phyloP scores from a whole-genome alignment of 1,140 invertebrate genomes.

The Ceratina australensis region DNA sequence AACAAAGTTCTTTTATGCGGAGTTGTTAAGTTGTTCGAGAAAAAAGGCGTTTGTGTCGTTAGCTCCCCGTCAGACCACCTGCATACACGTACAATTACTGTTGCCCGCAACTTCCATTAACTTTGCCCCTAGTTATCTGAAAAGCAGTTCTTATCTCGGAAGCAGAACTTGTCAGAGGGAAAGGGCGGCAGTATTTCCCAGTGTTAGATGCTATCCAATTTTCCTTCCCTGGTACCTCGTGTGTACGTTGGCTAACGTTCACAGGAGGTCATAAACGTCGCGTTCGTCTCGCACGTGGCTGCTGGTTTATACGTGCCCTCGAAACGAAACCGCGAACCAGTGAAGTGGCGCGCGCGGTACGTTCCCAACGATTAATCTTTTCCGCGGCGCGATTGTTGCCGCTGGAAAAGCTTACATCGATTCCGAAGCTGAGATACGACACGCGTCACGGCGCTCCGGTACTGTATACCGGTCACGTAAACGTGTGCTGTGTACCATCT shows the following conservation, averaged over 20 bases:
- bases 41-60: no score
- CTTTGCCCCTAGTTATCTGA: no score
- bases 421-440: constrained; percentile 10
- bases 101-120: no score
- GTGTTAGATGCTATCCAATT: no score
- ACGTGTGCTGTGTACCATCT: constrained; percentile 10
- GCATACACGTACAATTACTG: no score
- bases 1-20: no score
- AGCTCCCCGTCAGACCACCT: no score
- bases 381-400: background rate
- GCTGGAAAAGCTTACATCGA: constrained; percentile 5
- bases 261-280: constrained; percentile 33
- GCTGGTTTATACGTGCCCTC: constrained; percentile 23
- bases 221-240: no score
- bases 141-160: no score
- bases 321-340: background rate
- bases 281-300: constrained; percentile 12
- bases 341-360: background rate
- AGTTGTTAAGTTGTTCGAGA: no score
- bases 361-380: constrained; percentile 50
- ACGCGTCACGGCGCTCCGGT: background rate
- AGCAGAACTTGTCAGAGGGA: background rate
- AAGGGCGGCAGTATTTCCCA: background rate
- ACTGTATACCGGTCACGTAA: constrained; percentile 11
- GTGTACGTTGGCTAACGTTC: background rate